Evolutionary conservation across 2,113 vertebrate genomes (phyloP), one percentile per base, ranked within the genome.

Genomic region (Aplodontia rufa): DNA sequence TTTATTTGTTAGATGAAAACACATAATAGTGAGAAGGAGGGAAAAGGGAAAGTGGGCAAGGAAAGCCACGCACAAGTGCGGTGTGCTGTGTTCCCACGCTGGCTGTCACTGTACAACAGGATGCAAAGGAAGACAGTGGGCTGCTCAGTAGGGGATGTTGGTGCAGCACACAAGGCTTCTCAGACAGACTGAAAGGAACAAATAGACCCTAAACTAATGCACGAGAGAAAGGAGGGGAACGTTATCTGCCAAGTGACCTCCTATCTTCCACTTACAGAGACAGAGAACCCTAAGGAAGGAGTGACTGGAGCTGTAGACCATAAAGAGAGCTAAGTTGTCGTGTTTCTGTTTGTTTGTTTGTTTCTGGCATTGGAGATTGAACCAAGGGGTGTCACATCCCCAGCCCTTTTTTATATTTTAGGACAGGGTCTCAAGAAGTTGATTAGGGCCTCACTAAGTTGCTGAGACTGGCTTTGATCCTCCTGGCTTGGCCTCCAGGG

Each of bases 171-270:
- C 10, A 81, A 37, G 78, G 3, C 60, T 37, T 53, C 40, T 40
- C 81, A 40, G 8, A 81, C 53, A 69, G 53, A n/a, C 51, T 53
- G n/a, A 75, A 42, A 75, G 92, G 92, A 78, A 76, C 83, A 95
- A 93, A 90, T 5, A 80, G 6, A 40, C 26, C 24, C 49, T 35
- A 72, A 81, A 87, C 66, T 40, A 87, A 94, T 13, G 49, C 86
- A 71, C 30, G 69, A 94, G 37, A 75, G 68, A 90, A 76, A 53
- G 20, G 35, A 86, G 58, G 26, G 37, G 19, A 40, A 47, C 49
- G 88, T 75, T 53, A 64, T 55, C 79, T 45, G 58, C 72, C 66
- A 75, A 40, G 69, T 74, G 66, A 74, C 14, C 55, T 53, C 42
- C 76, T 84, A 24, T 32, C 69, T 94, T 82, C 26, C 42, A 17